Base-by-base conservation (phyloP, 2,888 invertebrate genomes). In the Nomada flava region DNA sequence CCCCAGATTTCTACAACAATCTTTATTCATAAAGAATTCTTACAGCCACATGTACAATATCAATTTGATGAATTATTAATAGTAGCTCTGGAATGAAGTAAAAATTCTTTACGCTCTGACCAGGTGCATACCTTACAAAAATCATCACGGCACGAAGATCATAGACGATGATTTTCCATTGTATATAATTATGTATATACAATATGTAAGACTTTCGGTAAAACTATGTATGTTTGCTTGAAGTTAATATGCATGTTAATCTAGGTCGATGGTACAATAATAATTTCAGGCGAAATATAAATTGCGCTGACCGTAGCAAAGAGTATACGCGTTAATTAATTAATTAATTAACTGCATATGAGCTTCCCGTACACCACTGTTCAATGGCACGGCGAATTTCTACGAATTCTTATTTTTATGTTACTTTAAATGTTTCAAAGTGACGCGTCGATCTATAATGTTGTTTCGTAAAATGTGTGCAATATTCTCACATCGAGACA, bases 41-140 rank as follows among this genome's bases (percentile, higher is more conserved):
- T 93, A 92, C 92, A 93, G 92, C 91, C 91, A 92, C 92, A 91
- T 93, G 90, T 92, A 92, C 91, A 92, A 92, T 93, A 92, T 89
- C 90, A 91, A 90, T 92, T 88, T 87, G 89, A 89, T 91, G 86
- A 92, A 90, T 90, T 91, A 89, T 90, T 88, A 88, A 91, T 89
- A 89, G 86, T 91, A 91, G 91, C 89, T 88, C 90, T 85, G 84
- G 88, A 87, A 89, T 89, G 86, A 89, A 89, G 89, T 91, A 91
- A 89, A 90, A 91, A 92, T 90, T 88, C 86, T 90, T 91, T 89
- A 89, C 90, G 91, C 88, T 90, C 90, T 86, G 89, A 90, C 91
- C 90, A 90, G 88, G 91, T 92, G 91, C 89, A 91, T 90, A 90
- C 89, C 88, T 90, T 92, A 92, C 88, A 92, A 92, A 93, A 83